Conservation (phyloP, 2,113 vertebrate genomes). For the Pontoporia blainvillei region DNA sequence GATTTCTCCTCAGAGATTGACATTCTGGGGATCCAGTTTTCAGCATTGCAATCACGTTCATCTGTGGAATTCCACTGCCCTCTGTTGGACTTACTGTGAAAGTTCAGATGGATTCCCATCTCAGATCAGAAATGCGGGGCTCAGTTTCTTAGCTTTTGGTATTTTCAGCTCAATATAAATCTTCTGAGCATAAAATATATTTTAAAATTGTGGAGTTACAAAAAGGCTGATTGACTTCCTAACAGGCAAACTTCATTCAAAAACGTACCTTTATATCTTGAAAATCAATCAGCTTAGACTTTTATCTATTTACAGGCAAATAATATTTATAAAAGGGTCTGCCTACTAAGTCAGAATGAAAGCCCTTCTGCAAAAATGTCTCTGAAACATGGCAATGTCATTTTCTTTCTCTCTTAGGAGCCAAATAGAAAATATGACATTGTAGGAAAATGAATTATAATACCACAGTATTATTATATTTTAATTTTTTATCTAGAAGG, state of each 20-base stretch:
- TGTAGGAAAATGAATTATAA: not conserved
- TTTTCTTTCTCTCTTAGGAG: not conserved
- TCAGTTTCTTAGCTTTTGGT: not conserved
- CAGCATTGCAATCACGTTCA: rapidly evolving
- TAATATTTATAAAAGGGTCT: not conserved
- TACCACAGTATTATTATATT: rapidly evolving
- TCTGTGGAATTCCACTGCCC: constrained; percentile 80
- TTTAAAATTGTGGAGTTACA: not conserved
- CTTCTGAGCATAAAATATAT: not conserved
- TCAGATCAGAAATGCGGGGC: not conserved
- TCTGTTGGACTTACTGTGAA: constrained; percentile 69
- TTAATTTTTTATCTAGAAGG: not conserved
- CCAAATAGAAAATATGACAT: not conserved
- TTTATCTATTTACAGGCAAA: not conserved
- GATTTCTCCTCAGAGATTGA: constrained; percentile 78
- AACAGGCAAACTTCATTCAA: not conserved
- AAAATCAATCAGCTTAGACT: not conserved
- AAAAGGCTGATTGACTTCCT: not conserved
- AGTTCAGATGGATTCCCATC: not conserved
- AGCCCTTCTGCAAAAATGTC: not conserved
- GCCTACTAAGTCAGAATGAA: not conserved
- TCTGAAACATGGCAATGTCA: not conserved
- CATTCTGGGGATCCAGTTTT: constrained; percentile 16
- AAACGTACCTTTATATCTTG: not conserved
- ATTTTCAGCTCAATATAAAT: not conserved